Conservation (phyloP, 53 echinoderm and acorn worm genomes). For the Luidia sarsii region DNA sequence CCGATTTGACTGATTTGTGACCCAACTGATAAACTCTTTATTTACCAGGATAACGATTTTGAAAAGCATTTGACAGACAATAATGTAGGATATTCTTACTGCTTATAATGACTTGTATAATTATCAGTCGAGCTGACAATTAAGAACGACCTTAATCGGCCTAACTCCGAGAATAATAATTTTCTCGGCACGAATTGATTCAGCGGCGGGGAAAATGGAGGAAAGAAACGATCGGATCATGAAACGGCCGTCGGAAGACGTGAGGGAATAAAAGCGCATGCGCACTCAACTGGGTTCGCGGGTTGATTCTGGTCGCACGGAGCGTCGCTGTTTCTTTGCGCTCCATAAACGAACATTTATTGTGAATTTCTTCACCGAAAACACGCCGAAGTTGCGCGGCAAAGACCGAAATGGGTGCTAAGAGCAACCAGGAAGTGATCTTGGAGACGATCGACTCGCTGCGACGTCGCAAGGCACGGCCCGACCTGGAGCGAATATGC, state of each 20-base stretch:
- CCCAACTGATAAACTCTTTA: too few relatives aligned
- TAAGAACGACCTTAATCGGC: too few relatives aligned
- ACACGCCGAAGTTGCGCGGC: constrained; percentile 2
- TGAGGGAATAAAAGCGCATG: constrained; percentile 7
- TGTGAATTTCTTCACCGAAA: constrained; percentile 30
- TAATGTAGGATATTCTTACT: too few relatives aligned
- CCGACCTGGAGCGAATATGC: constrained; percentile 98
- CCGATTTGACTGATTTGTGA: too few relatives aligned
- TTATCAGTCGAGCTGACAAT: too few relatives aligned
- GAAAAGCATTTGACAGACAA: too few relatives aligned
- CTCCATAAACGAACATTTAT: background rate
- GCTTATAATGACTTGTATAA: too few relatives aligned
- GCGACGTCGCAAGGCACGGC: constrained; percentile 93
- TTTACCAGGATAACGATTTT: too few relatives aligned
- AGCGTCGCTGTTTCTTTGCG: constrained; percentile 7
- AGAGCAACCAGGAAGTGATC: constrained; percentile 53
- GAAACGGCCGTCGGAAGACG: constrained; percentile 1
- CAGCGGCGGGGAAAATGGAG: background rate
- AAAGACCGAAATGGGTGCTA: constrained; percentile 30
- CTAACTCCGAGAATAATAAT: too few relatives aligned
- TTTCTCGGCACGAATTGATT: background rate
- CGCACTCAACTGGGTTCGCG: constrained; percentile 22
- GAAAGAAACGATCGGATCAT: background rate
- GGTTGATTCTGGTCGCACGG: background rate
- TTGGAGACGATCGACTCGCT: constrained; percentile 81